phyloP scores from a whole-genome alignment of 1,140 invertebrate species.

The Pogonomyrmex barbatus region DNA sequence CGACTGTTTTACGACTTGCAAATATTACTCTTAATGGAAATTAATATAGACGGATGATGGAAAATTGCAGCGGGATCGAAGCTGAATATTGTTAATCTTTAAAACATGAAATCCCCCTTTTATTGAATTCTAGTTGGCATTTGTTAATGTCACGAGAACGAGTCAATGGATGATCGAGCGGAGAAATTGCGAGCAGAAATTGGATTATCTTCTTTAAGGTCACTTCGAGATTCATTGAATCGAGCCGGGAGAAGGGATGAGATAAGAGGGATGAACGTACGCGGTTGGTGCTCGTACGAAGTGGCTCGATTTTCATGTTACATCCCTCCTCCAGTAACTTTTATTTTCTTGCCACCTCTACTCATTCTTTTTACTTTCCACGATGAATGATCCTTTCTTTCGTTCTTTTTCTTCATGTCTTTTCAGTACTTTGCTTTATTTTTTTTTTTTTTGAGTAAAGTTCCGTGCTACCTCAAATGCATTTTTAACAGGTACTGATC shows the following conservation, averaged over 20 bases:
- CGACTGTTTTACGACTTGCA: conserved; percentile 38
- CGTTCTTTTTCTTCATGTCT: conserved; percentile 9
- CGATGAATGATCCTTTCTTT: conserved; percentile 19
- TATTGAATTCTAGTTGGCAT: background rate
- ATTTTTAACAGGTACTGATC: conserved; percentile 27
- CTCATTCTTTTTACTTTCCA: conserved; percentile 38
- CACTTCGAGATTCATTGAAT: conserved; percentile 78
- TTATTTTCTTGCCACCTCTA: conserved; percentile 30
- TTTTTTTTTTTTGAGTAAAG: background rate
- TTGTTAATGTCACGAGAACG: conserved; percentile 7
- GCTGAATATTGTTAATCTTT: conserved; percentile 44
- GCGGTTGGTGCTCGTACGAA: conserved; percentile 35
- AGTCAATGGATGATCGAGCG: conserved; percentile 21
- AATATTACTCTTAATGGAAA: conserved; percentile 49
- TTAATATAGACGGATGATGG: background rate
- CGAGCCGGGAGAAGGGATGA: conserved; percentile 24
- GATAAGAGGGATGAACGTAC: background rate
- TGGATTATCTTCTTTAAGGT: conserved; percentile 74
- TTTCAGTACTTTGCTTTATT: background rate
- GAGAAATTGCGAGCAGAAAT: conserved; percentile 28
- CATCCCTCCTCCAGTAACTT: background rate
- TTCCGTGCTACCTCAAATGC: background rate
- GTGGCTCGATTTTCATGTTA: conserved; percentile 55
- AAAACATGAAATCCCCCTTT: background rate
- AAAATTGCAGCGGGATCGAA: background rate